Conservation (phyloP, 2,797 vertebrate species). For the Ctenopoma kingsleyae region DNA sequence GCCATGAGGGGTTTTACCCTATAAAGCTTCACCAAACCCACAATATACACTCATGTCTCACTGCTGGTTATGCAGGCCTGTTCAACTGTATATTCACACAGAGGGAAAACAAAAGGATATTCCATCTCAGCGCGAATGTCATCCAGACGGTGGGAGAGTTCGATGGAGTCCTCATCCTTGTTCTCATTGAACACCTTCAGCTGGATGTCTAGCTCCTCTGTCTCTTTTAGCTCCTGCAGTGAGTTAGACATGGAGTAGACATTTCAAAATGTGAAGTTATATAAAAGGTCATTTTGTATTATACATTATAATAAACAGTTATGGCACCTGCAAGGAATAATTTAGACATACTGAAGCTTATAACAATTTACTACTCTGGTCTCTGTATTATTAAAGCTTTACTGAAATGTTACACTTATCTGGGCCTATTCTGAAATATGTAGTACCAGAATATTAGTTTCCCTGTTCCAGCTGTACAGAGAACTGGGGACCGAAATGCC, state of each 20-base stretch:
- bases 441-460: constrained; percentile 20
- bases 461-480: constrained; percentile 36
- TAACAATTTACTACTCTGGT: neutral
- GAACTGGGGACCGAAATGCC: constrained; percentile 33
- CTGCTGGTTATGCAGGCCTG: constrained; percentile 24
- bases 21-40: constrained; percentile 67
- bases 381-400: neutral
- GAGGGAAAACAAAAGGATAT: constrained; percentile 92
- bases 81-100: constrained; percentile 55
- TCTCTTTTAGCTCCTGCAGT: constrained; percentile 93
- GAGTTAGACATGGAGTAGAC: constrained; percentile 19
- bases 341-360: neutral
- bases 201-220: constrained; percentile 98
- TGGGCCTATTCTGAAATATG: constrained; percentile 5
- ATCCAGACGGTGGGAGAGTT: constrained; percentile 94
- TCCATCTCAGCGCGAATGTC: constrained; percentile 98
- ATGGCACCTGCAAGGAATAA: neutral
- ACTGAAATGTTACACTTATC: neutral
- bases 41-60: constrained; percentile 47
- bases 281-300: constrained; percentile 22
- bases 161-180: constrained; percentile 96
- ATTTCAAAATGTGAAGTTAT: constrained; percentile 15
- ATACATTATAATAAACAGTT: neutral
- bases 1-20: constrained; percentile 63
- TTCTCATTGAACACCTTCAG: constrained; percentile 99